Percentiles rank a stretch among this genome's conserved stretches.
Evolutionary conservation across 2,797 vertebrate species (phyloP).

Genomic region (Xenops minutus): DNA sequence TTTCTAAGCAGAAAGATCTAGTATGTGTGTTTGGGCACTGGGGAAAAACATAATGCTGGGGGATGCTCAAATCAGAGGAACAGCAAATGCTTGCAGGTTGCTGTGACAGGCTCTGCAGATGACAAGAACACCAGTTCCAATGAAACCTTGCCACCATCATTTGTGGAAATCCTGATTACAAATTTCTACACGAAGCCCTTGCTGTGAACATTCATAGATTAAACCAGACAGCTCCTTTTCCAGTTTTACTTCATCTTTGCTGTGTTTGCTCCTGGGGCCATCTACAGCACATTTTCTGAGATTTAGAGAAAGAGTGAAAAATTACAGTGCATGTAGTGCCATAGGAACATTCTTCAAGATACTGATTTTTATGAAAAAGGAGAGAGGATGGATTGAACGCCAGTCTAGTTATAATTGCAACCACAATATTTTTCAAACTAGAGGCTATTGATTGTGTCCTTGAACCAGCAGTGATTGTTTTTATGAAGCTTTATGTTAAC

Average conservation of each 20-base stretch:
- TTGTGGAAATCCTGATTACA: conserved; percentile 67
- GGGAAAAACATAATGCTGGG: conserved; percentile 24
- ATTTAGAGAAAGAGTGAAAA: conserved; percentile 69
- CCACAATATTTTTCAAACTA: conserved; percentile 49
- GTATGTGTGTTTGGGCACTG: neutral
- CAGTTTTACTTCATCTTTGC: conserved; percentile 67
- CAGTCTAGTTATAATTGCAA: conserved; percentile 42
- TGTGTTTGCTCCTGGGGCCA: conserved; percentile 70
- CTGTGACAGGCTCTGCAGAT: conserved; percentile 16
- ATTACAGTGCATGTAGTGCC: conserved; percentile 45
- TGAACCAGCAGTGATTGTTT: conserved; percentile 42
- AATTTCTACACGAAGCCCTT: conserved; percentile 58
- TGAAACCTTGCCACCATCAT: conserved; percentile 43
- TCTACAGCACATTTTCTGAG: conserved; percentile 56
- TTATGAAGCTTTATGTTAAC: conserved; percentile 38
- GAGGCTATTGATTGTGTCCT: conserved; percentile 44
- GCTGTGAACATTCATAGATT: conserved; percentile 68
- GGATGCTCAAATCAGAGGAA: conserved; percentile 14
- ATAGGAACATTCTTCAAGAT: conserved; percentile 59
- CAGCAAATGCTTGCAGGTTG: neutral
- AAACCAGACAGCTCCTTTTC: conserved; percentile 68
- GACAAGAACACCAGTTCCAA: conserved; percentile 39
- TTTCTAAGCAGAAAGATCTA: neutral
- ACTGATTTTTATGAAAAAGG: conserved; percentile 52
- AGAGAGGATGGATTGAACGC: conserved; percentile 35